Conservation (phyloP, 2,113 vertebrate genomes). For the Silurus asotus region DNA sequence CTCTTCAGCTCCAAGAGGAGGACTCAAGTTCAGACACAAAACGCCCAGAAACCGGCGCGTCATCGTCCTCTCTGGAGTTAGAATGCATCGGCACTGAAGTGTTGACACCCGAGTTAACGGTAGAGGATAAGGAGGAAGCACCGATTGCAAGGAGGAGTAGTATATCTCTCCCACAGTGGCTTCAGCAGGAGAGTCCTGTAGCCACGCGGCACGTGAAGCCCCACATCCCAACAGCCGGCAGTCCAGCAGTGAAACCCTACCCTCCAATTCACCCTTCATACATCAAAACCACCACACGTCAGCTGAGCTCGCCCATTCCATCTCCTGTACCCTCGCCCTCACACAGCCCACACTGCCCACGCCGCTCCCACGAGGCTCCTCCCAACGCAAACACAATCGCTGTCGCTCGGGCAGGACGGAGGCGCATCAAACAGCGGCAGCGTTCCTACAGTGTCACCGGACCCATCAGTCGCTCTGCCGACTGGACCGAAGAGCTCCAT, state of each 20-base stretch:
- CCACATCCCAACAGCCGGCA: constrained; percentile 34
- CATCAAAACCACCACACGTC: constrained; percentile 93
- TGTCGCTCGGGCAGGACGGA: constrained; percentile 57
- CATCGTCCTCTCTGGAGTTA: not conserved
- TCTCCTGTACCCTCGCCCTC: constrained; percentile 83
- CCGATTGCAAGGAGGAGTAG: constrained; percentile 51
- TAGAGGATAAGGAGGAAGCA: not conserved
- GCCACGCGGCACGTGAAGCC: constrained; percentile 76
- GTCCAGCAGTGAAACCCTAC: constrained; percentile 77
- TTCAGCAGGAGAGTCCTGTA: constrained; percentile 70
- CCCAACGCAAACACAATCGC: constrained; percentile 53
- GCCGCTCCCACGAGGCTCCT: constrained; percentile 66
- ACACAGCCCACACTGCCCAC: constrained; percentile 81
- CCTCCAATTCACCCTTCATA: constrained; percentile 85
- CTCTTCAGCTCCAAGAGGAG: constrained; percentile 26
- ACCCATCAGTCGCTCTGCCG: constrained; percentile 83
- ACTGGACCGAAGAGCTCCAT: constrained; percentile 88
- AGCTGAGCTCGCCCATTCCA: constrained; percentile 87
- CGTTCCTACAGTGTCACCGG: constrained; percentile 74
- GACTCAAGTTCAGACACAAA: constrained; percentile 22
- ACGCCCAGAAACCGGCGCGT: not conserved
- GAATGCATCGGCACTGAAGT: not conserved
- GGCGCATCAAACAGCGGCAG: constrained; percentile 68
- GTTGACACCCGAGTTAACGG: not conserved
- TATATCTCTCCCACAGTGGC: constrained; percentile 47